Evolutionary conservation across 2,113 vertebrate genomes (phyloP), one percentile per base, ranked within the genome.

Genomic region (Arenaria interpres): DNA sequence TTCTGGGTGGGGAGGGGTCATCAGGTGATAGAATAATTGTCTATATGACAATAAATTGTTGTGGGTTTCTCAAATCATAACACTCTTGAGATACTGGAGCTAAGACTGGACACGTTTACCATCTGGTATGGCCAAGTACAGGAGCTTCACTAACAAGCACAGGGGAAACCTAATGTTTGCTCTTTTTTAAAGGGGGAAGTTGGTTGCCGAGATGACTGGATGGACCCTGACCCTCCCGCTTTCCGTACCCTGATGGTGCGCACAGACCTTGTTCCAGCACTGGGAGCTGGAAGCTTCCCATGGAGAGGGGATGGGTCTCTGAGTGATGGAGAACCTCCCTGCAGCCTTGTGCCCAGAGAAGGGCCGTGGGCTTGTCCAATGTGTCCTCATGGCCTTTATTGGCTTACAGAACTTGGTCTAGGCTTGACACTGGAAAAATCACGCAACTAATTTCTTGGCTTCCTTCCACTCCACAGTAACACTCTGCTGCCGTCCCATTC

Each of bases 371-470:
- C 23, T 80, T 71, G 22, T 71, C 56, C 27, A 5, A 4, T 27
- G 30, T 35, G 19, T 27, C 39, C 48, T 62, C 10, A 0, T 33
- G 64, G 20, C 53, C 73, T 85, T 90, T 89, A 41, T 45, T 74
- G 75, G 57, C 89, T 94, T 80, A 88, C 32, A 77, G 57, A 56
- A 14, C 74, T 88, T 45, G 54, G 53, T 62, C 22, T 78, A 64
- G 76, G 68, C 66, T 27, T 41, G 25, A 69, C 92, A 91, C 59
- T 88, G 86, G 91, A 76, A 51, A 94, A 90, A 88, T 68, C 78
- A 86, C 93, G 64, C 74, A 92, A 96, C 43, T 15, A 10, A 81
- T 43, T 87, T 46, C 30, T 94, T 69, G 50, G 50, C 46, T 96
- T 95, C 30, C 39, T n/a, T 75, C 54, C 75, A 81, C 22, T 48